Base-by-base conservation (phyloP, 2,888 invertebrate species). In the Rhingia campestris region DNA sequence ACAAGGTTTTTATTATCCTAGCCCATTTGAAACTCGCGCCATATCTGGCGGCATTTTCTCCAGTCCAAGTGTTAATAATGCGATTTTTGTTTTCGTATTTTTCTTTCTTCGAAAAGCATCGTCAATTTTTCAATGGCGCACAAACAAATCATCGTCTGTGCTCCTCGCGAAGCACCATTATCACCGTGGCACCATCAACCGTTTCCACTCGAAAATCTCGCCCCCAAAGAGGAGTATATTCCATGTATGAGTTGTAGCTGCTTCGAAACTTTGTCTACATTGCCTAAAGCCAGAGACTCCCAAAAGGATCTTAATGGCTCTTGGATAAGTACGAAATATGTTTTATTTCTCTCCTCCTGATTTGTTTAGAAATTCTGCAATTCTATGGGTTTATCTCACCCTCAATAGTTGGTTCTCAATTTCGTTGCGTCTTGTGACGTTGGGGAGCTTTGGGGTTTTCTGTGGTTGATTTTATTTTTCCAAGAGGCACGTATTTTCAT, bases 281-380 rank as follows among this genome's bases (percentile, higher is more conserved):
- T 58, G 49, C 58, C 37, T n/a, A 47, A 58, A 37, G 47, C 37
- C 54, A 6, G 14, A 14, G 30, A 22, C 49, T 72, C 49, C 49
- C 43, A 51, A 75, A 67, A 47, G 67, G 7, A 45, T 59, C 69
- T 39, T 56, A 70, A 77, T 70, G 49, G 43, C 70, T 77, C 47
- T 70, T 77, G 63, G 49, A 56, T 59, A 54, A 61, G 59, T 54
- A 54, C 58, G 64, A 77, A 63, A 63, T 63, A 22, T 22, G 22
- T 22, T 22, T 22, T 22, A 22, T 22, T 22, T 22, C 22, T 63
- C 63, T 37, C 64, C 39, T 51, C 43, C 6, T 63, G 70, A 63
- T 66, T 79, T 79, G 79, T 73, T 79, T 66, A 73, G 79, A 66
- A 79, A 73, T 59, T 22, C 22, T 73, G 66, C 73, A 73, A 73